Conservation (phyloP, 1,140 invertebrate genomes). For the Pantala flavescens region DNA sequence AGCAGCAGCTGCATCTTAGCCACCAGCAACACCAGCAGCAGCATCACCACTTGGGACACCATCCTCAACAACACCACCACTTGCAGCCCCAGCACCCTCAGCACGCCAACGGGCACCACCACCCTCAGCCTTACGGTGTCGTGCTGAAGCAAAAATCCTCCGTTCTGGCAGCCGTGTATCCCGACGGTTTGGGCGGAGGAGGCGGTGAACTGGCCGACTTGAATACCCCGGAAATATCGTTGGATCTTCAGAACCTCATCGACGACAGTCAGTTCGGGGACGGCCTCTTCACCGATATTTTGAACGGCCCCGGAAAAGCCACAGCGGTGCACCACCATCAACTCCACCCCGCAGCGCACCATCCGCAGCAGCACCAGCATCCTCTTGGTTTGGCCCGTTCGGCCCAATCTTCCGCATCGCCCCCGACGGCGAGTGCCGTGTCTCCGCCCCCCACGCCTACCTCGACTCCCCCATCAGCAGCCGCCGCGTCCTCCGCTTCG, state of each 20-base stretch:
- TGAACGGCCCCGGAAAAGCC: constrained; percentile 44
- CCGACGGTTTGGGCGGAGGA: constrained; percentile 29
- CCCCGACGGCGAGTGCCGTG: constrained; percentile 15
- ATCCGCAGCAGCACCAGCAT: constrained; percentile 19
- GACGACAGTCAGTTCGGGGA: constrained; percentile 77
- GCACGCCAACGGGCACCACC: neutral
- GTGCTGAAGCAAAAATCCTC: neutral
- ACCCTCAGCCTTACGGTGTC: neutral
- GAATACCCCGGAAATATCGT: constrained; percentile 76
- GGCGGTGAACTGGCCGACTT: constrained; percentile 68
- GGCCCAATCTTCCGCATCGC: constrained; percentile 17
- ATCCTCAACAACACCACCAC: neutral
- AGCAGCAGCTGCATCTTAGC: neutral
- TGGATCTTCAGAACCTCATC: constrained; percentile 79
- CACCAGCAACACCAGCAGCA: neutral
- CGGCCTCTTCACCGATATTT: constrained; percentile 67
- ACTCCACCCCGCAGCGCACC: constrained; percentile 22
- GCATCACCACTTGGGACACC: neutral
- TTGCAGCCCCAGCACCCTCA: neutral
- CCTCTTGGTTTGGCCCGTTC: constrained; percentile 6
- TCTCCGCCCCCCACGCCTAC: neutral
- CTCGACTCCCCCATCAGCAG: neutral
- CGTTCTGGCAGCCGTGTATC: neutral
- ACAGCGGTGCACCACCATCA: constrained; percentile 39
- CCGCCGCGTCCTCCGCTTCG: constrained; percentile 18